A percentile compares a stretch with the other conserved stretches of the same genome.
These are phyloP conservation scores for Ochotona princeps DNA, from an alignment of 2,113 vertebrate genomes.

Conservation along the genomic window DNA sequence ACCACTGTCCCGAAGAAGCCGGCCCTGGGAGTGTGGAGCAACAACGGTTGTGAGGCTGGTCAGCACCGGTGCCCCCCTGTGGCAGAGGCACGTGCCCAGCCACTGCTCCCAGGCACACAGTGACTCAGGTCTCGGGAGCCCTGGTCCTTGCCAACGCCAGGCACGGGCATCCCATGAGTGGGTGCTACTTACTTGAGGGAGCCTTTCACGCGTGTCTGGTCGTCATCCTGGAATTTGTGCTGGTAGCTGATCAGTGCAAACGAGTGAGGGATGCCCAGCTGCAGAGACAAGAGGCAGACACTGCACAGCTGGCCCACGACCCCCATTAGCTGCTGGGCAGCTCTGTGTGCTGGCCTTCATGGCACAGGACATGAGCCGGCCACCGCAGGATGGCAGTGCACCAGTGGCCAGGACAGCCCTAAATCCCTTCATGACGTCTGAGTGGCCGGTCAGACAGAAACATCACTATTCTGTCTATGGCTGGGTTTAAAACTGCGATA, in stretches of 20 bases:
- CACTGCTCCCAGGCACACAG: too few relatives aligned
- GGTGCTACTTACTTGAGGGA: slow-evolving; percentile 93
- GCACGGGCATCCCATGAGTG: too few relatives aligned
- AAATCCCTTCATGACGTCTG: accelerated
- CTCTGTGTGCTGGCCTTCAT: accelerated
- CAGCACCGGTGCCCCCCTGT: not conserved
- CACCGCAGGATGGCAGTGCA: not conserved
- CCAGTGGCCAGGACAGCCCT: not conserved
- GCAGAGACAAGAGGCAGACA: slow-evolving; percentile 61
- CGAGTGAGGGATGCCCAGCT: slow-evolving; percentile 98
- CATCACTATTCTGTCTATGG: too few relatives aligned
- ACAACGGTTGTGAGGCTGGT: not conserved
- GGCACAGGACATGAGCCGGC: accelerated
- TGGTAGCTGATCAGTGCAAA: slow-evolving; percentile 98
- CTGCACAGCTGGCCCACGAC: accelerated
- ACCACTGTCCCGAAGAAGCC: slow-evolving; percentile 98
- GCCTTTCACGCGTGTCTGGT: slow-evolving; percentile 97
- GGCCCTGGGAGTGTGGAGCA: slow-evolving; percentile 85
- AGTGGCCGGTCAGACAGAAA: not conserved
- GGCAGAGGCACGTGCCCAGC: not conserved
- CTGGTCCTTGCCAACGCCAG: too few relatives aligned
- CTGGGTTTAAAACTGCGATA: not conserved
- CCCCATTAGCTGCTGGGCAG: accelerated
- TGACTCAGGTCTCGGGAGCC: too few relatives aligned
- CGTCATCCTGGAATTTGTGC: slow-evolving; percentile 98